Evolutionary conservation across 2,113 vertebrate genomes (phyloP).

Genomic region (Euleptes europaea): DNA sequence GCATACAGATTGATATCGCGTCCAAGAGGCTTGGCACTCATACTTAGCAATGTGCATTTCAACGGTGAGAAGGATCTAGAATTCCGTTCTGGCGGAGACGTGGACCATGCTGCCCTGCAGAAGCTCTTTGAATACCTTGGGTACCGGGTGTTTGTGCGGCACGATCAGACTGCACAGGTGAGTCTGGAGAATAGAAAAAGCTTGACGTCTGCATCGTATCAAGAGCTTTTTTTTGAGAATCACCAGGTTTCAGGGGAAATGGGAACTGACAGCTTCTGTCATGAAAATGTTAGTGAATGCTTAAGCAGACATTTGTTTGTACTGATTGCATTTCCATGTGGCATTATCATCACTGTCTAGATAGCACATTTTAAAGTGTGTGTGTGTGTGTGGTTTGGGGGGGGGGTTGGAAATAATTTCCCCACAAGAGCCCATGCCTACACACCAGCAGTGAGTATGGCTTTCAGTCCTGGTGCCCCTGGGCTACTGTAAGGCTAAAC

Average conservation of each 20-base stretch:
- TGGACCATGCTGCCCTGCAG: conserved; percentile 85
- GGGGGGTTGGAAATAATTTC: too few species aligned
- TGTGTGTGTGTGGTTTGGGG: too few species aligned
- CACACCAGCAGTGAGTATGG: too few species aligned
- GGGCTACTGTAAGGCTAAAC: too few species aligned
- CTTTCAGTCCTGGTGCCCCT: too few species aligned
- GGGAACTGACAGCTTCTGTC: neutral
- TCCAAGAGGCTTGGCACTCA: conserved; percentile 87
- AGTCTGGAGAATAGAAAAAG: neutral
- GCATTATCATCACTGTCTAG: neutral
- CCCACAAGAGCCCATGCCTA: too few species aligned
- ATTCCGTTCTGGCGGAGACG: conserved; percentile 88
- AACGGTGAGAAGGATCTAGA: conserved; percentile 83
- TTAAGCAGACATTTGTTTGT: neutral
- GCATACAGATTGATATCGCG: conserved; percentile 87
- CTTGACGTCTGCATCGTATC: neutral
- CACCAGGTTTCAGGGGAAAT: neutral
- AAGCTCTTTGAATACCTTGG: conserved; percentile 87
- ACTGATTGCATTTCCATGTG: neutral
- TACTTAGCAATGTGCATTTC: conserved; percentile 93
- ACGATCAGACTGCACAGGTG: conserved; percentile 88
- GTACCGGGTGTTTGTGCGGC: conserved; percentile 77
- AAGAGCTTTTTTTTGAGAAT: neutral
- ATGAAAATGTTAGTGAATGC: neutral
- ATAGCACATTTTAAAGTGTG: neutral